Conservation (phyloP, 2,113 vertebrate genomes). For the Hydrochoerus hydrochaeris region DNA sequence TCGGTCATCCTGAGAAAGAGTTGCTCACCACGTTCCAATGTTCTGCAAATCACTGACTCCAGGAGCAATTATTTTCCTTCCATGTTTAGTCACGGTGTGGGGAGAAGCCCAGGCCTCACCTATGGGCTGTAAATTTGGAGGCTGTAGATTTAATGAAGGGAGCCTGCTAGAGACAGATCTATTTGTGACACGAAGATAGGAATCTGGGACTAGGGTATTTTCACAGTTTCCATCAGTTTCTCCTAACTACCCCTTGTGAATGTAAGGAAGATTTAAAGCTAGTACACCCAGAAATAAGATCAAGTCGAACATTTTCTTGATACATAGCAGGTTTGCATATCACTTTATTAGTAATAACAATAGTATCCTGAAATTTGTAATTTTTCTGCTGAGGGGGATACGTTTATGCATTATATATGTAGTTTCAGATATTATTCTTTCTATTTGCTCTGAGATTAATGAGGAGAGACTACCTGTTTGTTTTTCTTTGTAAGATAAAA, state of each 20-base stretch:
- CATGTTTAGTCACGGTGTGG: constrained; percentile 64
- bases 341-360: constrained; percentile 50
- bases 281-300: constrained; percentile 31
- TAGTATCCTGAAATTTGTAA: background rate
- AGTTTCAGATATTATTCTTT: constrained; percentile 6
- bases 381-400: background rate
- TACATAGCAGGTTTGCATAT: background rate
- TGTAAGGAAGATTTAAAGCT: constrained; percentile 76
- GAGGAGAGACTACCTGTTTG: background rate
- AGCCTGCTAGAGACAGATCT: constrained; percentile 60
- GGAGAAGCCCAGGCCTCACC: constrained; percentile 52
- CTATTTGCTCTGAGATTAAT: background rate
- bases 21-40: constrained; percentile 77
- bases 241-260: constrained; percentile 33
- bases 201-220: constrained; percentile 66
- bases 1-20: constrained; percentile 65
- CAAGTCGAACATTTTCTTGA: constrained; percentile 59
- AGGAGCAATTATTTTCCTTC: constrained; percentile 76
- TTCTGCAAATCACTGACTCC: constrained; percentile 73
- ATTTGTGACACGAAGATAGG: constrained; percentile 73
- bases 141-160: constrained; percentile 77
- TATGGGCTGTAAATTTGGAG: constrained; percentile 70
- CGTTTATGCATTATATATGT: background rate
- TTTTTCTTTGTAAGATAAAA: background rate
- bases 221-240: constrained; percentile 75